Percentiles rank a stretch among this genome's conserved stretches.
phyloP scores from a whole-genome alignment of 2,113 vertebrate species.

The Echinops telfairi region DNA sequence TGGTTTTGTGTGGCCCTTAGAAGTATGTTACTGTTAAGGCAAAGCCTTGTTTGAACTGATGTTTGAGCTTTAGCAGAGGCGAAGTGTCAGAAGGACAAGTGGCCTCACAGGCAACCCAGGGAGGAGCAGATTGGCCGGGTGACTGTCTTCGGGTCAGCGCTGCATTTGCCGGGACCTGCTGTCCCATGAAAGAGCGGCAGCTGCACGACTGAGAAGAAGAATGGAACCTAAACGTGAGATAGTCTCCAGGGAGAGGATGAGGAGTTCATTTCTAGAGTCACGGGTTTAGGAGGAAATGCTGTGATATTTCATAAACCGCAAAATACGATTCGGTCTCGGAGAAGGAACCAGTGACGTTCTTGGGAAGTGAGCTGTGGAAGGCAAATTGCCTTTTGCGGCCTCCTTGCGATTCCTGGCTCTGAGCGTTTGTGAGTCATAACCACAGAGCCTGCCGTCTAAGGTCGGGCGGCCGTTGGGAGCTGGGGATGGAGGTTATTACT shows the following conservation, averaged over 20 bases:
- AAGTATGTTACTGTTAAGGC: not conserved
- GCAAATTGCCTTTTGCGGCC: constrained; percentile 37
- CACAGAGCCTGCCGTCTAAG: constrained; percentile 70
- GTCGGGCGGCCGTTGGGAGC: constrained; percentile 47
- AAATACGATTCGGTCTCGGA: constrained; percentile 55
- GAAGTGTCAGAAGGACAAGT: not conserved
- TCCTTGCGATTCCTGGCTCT: constrained; percentile 70
- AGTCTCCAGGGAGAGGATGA: not conserved
- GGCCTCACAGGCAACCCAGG: not conserved
- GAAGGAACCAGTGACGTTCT: constrained; percentile 46
- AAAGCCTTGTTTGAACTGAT: not conserved
- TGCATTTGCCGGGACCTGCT: not conserved
- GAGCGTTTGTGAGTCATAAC: constrained; percentile 81
- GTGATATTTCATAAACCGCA: constrained; percentile 31
- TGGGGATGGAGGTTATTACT: constrained; percentile 36
- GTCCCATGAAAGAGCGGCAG: not conserved
- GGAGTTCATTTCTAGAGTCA: constrained; percentile 51
- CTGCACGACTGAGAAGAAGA: not conserved
- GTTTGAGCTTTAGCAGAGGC: not conserved
- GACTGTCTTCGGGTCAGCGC: not conserved
- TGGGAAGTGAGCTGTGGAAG: constrained; percentile 67
- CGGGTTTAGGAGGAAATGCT: constrained; percentile 41
- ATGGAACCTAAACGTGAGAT: not conserved
- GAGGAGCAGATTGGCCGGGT: not conserved
- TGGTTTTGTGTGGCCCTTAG: not conserved